Conservation (phyloP, 2,797 vertebrate species). For the Psittacula echo region DNA sequence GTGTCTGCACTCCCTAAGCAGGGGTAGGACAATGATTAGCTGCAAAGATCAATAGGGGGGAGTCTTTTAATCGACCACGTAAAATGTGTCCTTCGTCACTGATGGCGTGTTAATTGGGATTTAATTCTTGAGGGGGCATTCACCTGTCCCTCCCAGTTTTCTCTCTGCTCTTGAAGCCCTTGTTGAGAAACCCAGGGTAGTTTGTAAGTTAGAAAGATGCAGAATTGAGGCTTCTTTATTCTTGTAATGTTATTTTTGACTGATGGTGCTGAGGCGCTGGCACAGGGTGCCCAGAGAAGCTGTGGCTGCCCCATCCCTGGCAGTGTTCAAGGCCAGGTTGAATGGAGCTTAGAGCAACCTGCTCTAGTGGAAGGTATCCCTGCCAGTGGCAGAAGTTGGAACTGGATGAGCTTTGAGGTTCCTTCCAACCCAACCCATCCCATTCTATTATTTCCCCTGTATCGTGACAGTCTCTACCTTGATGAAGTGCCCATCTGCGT, state of each 20-base stretch:
- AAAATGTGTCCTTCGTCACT: conserved; percentile 52
- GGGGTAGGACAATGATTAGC: conserved; percentile 60
- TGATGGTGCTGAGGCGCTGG: background rate
- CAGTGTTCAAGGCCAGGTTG: background rate
- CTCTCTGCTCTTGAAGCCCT: background rate
- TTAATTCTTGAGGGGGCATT: conserved; percentile 46
- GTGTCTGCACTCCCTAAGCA: conserved; percentile 36
- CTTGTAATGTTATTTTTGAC: background rate
- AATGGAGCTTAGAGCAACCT: background rate
- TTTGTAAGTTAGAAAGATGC: background rate
- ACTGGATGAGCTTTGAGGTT: background rate
- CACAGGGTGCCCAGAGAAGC: background rate
- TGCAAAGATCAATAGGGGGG: conserved; percentile 65
- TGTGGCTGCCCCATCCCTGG: background rate
- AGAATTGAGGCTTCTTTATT: background rate
- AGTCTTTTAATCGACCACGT: conserved; percentile 64
- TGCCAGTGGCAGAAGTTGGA: background rate
- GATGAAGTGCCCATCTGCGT: background rate
- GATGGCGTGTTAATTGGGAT: conserved; percentile 59
- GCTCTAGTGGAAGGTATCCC: background rate
- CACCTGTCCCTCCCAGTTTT: conserved; percentile 15
- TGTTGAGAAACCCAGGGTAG: background rate
- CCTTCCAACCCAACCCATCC: background rate
- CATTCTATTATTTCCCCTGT: background rate
- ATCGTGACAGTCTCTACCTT: background rate